These are phyloP conservation scores for Nothoprocta perdicaria DNA, from an alignment of 2,113 vertebrate genomes.

Conservation along the genomic window DNA sequence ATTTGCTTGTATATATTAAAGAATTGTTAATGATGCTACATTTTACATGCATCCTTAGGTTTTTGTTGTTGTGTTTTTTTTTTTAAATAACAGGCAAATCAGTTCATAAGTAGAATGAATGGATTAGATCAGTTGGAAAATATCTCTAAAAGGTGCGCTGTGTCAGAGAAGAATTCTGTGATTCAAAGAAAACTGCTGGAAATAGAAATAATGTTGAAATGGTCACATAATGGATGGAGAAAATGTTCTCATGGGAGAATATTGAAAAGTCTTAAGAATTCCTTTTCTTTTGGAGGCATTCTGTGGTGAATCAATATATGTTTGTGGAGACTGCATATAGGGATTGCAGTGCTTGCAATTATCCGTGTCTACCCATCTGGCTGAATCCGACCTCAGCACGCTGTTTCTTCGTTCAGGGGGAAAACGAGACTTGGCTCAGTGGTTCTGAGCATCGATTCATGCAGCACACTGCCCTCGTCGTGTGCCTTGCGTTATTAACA, in stretches of 20 bases:
- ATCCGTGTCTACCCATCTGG: neutral
- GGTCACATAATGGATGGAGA: neutral
- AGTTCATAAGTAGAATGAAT: neutral
- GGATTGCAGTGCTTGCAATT: slow-evolving; percentile 42
- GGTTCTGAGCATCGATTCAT: slow-evolving; percentile 10
- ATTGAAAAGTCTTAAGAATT: slow-evolving; percentile 48
- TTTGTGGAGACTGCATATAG: slow-evolving; percentile 9
- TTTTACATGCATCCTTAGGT: slow-evolving; percentile 31
- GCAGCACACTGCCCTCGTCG: neutral
- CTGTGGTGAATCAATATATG: slow-evolving; percentile 31
- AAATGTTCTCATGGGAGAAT: slow-evolving; percentile 18
- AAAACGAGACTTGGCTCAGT: neutral
- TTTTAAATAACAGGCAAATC: neutral
- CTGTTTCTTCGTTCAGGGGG: neutral
- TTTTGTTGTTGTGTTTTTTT: neutral
- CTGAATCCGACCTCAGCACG: slow-evolving; percentile 13
- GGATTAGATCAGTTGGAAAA: slow-evolving; percentile 46
- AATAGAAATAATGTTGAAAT: slow-evolving; percentile 51
- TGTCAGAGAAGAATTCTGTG: slow-evolving; percentile 36
- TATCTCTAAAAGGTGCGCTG: slow-evolving; percentile 43
- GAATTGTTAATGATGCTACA: slow-evolving; percentile 57
- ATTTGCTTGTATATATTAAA: slow-evolving; percentile 76
- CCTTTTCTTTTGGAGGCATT: slow-evolving; percentile 34
- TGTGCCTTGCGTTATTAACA: neutral
- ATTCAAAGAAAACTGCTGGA: slow-evolving; percentile 44